Percentiles rank a stretch among this genome's conserved stretches.
Evolutionary conservation across 92 coral and sea anemone species (phyloP).

Genomic region (Zoanthus gigantus): DNA sequence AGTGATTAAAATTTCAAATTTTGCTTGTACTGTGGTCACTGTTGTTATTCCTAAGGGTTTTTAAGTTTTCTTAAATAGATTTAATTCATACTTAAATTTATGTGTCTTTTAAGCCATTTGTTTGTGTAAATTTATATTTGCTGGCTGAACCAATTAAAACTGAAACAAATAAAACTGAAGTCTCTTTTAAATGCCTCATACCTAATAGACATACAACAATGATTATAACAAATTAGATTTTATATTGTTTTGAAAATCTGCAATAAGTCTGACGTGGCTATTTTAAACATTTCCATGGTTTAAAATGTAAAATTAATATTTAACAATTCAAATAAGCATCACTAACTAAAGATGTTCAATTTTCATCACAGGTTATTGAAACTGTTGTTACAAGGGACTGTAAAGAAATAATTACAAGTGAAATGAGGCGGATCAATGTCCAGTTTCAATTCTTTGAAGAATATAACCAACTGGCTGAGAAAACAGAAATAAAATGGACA

Average conservation of each 20-base stretch:
- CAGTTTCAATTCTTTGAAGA: constrained; percentile 46
- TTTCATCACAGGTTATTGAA: neutral
- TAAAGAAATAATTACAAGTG: neutral
- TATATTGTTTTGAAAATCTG: neutral
- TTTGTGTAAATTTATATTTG: neutral
- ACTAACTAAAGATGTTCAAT: neutral
- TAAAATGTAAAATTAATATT: neutral
- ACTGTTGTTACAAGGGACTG: constrained; percentile 6
- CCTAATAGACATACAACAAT: too few species aligned
- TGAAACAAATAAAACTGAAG: neutral
- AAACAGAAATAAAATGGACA: constrained; percentile 43
- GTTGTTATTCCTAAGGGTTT: too few species aligned
- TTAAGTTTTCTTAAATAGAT: too few species aligned
- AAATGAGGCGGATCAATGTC: constrained; percentile 18
- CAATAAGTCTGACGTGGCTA: neutral
- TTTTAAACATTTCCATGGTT: neutral
- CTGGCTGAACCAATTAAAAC: neutral
- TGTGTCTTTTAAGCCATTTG: neutral
- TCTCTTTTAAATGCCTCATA: neutral
- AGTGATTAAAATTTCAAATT: too few species aligned
- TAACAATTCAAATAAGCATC: too few species aligned
- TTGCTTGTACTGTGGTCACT: too few species aligned
- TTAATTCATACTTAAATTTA: too few species aligned
- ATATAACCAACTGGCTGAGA: constrained; percentile 35
- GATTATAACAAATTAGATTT: neutral